Conservation (phyloP, 2,888 invertebrate genomes). For the Himalopsyche japonica region DNA sequence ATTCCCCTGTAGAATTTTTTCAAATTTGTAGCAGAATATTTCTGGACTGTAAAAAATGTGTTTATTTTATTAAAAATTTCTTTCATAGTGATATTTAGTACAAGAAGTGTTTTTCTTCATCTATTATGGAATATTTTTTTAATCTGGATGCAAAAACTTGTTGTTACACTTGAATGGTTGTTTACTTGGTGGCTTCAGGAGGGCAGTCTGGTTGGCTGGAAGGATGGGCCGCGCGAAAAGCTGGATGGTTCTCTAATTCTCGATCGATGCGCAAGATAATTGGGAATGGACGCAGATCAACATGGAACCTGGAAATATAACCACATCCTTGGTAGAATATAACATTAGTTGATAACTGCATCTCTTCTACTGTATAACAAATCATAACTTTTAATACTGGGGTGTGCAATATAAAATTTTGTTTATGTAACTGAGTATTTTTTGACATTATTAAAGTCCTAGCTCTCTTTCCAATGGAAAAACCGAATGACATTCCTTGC, state of each 20-base stretch:
- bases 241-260: conserved; percentile 83
- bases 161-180: conserved; percentile 42
- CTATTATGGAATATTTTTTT: not conserved
- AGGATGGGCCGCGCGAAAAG: conserved; percentile 90
- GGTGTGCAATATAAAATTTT: too few relatives aligned
- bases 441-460: too few relatives aligned
- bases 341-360: not conserved
- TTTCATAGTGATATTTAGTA: not conserved
- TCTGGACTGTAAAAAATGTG: not conserved
- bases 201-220: conserved; percentile 94
- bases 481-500: too few relatives aligned
- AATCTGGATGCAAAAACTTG: not conserved
- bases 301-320: conserved; percentile 73
- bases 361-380: too few relatives aligned
- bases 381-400: too few relatives aligned
- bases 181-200: conserved; percentile 78
- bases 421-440: too few relatives aligned
- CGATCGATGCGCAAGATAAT: conserved; percentile 86
- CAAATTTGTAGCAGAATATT: not conserved
- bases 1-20: too few relatives aligned
- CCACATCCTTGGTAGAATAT: not conserved
- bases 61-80: not conserved
- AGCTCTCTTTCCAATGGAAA: too few relatives aligned
- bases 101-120: not conserved
- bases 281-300: conserved; percentile 87